Percentiles rank a stretch among this genome's conserved stretches.
These are phyloP conservation scores for Poeciliopsis paucimaculata DNA, from an alignment of 2,797 vertebrate genomes.

Conservation along the genomic window DNA sequence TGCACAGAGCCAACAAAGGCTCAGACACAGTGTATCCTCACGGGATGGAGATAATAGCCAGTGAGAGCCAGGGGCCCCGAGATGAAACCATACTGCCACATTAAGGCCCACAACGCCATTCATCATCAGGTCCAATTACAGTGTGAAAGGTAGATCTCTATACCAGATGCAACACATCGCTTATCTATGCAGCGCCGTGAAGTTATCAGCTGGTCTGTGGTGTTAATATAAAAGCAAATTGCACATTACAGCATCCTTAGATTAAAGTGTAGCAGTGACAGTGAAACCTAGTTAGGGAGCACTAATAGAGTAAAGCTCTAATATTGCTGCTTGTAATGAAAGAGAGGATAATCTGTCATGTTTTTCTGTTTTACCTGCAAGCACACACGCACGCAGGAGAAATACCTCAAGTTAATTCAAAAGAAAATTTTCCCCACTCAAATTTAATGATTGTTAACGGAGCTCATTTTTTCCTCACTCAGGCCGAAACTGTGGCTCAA, in stretches of 20 bases:
- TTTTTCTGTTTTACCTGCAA: slow-evolving; percentile 35
- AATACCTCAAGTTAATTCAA: slow-evolving; percentile 22
- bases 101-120: slow-evolving; percentile 74
- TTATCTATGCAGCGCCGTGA: slow-evolving; percentile 62
- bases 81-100: slow-evolving; percentile 77
- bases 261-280: slow-evolving; percentile 45
- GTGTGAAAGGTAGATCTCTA: slow-evolving; percentile 63
- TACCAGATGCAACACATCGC: slow-evolving; percentile 48
- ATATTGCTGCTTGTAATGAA: slow-evolving; percentile 50
- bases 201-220: slow-evolving; percentile 56
- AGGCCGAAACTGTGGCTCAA: slow-evolving; percentile 21
- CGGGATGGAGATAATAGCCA: slow-evolving; percentile 78
- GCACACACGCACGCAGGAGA: slow-evolving; percentile 13
- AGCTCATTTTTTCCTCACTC: slow-evolving; percentile 29
- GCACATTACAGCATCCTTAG: slow-evolving; percentile 41
- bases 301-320: slow-evolving; percentile 50
- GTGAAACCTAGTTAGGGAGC: slow-evolving; percentile 48
- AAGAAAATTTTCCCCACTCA: slow-evolving; percentile 8
- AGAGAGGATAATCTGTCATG: slow-evolving; percentile 54
- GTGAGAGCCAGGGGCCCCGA: slow-evolving; percentile 69
- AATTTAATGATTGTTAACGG: slow-evolving; percentile 44
- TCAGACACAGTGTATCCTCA: slow-evolving; percentile 74
- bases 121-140: slow-evolving; percentile 78
- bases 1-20: slow-evolving; percentile 74
- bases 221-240: slow-evolving; percentile 66